Base-by-base conservation (phyloP, 2,888 invertebrate species). In the Hylaea fasciaria region DNA sequence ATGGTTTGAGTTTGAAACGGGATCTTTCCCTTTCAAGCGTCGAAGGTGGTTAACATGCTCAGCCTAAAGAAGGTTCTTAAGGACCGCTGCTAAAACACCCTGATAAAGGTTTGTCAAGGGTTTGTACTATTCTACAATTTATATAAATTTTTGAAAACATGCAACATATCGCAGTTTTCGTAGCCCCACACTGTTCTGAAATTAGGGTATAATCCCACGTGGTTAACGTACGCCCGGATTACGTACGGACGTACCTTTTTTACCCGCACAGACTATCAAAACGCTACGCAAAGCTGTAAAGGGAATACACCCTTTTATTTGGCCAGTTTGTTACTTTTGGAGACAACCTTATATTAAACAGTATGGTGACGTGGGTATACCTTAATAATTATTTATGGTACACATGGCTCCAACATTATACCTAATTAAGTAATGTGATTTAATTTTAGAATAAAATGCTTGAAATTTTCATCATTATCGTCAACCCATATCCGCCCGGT, bases 191-290 rank as follows among this genome's bases (percentile, higher is more conserved):
- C 53, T 50, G 58, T 32, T 22, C 47, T 49, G 22, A 61, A 63
- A 65, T 68, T 61, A 63, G 65, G 61, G 65, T 55, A 50, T 50
- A 62, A 64, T 62, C 65, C 65, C 62, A 57, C 62, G 52, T 62
- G 64, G 68, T 62, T 64, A 62, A 50, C 56, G 54, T 55, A 50
- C 62, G 59, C 43, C 35, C 41, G 62, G 62, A 68, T 68, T 65
- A 68, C 56, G 43, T 41, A 46, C 45, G 37, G 61, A 51, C 41
- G 57, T 39, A 44, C 54, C 59, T 41, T 65, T 65, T 65, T 60
- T 59, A 51, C 57, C 57, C 55, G 54, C 39, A 40, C 41, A 40
- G 62, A 63, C 61, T 57, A 62, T 62, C 61, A 57, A 62, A 52
- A 61, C 44, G 49, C 43, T 53, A 49, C 59, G 64, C 39, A 17